Percentiles rank a stretch among this genome's conserved stretches.
phyloP scores from a whole-genome alignment of 2,797 vertebrate genomes.

The Hippopotamyrus pictus region DNA sequence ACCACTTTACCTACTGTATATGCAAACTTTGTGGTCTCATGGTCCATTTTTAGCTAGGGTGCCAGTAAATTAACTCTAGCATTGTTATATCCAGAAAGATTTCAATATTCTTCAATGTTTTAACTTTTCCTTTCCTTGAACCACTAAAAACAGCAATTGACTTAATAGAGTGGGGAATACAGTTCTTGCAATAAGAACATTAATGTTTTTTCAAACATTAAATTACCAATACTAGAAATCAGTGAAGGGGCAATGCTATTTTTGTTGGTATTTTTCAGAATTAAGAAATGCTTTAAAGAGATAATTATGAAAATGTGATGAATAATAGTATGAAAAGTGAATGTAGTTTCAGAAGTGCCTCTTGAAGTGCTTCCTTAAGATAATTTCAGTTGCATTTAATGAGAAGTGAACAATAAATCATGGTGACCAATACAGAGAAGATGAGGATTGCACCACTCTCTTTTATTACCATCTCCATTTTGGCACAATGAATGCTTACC shows the following conservation, averaged over 20 bases:
- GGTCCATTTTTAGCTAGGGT: neutral
- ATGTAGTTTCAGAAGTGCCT: neutral
- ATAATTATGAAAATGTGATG: neutral
- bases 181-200: neutral
- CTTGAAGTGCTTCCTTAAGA: neutral
- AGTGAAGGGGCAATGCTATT: neutral
- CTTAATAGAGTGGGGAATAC: neutral
- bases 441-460: neutral
- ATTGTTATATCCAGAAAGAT: neutral
- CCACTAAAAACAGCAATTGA: neutral
- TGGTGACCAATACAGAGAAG: neutral
- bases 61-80: neutral
- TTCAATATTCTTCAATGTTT: neutral
- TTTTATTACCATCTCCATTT: neutral
- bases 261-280: neutral
- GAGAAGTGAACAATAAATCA: conserved; percentile 2
- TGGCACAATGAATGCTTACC: conserved; percentile 2
- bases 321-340: neutral
- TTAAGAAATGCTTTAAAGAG: neutral
- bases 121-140: neutral
- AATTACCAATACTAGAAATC: neutral
- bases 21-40: neutral
- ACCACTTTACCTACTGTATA: neutral
- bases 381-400: neutral
- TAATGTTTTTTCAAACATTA: neutral